Base-by-base conservation (phyloP, 2,113 vertebrate species). In the Tychaedon coryphoeus region DNA sequence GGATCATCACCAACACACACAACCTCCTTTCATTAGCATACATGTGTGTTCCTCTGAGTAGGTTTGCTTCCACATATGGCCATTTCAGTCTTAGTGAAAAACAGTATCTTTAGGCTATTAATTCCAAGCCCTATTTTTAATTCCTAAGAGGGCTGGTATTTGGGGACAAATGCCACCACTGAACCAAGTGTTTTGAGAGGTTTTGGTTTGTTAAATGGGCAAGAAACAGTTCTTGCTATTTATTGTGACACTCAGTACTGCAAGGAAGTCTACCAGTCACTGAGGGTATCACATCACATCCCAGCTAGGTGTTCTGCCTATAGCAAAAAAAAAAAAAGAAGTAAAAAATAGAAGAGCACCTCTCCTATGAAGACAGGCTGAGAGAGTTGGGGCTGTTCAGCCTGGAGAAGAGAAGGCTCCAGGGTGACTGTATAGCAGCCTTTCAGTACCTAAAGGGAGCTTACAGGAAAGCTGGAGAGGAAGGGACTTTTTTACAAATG, bases 391-490 rank as follows among this genome's bases (percentile, higher is more conserved):
- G 31, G 20, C 12, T 48, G 14, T 69, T 75, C 40, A 61, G 56
- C 40, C 24, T 19, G 40, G 62, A 62, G 47, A 53, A 40, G 28
- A 53, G 28, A 24, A 69, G 40, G 17, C 18, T 47, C 20, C 17
- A 34, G n/a, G 28, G 24, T 40, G n/a, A 74, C 29, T 0, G 0
- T 31, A 20, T 3, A 29, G 69, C 12, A 16, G 43, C 43, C 12
- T 26, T n/a, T 18, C 0, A 1, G 25, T 26, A 34, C n/a, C 25
- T 26, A 10, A 61, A 69, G 29, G 6, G 20, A 31, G 14, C 34
- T 69, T 54, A 26, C 25, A 54, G 70, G 53, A 67, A 53, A 47
- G n/a, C 20, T 0, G 0, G 31, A 31, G 25, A 8, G 19, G 25
- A 20, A 24, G 6, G 23, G 23, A 45, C 24, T 9, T 69, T 36